Evolutionary conservation across 2,113 vertebrate genomes (phyloP).

Genomic region (Dipodomys ordii): DNA sequence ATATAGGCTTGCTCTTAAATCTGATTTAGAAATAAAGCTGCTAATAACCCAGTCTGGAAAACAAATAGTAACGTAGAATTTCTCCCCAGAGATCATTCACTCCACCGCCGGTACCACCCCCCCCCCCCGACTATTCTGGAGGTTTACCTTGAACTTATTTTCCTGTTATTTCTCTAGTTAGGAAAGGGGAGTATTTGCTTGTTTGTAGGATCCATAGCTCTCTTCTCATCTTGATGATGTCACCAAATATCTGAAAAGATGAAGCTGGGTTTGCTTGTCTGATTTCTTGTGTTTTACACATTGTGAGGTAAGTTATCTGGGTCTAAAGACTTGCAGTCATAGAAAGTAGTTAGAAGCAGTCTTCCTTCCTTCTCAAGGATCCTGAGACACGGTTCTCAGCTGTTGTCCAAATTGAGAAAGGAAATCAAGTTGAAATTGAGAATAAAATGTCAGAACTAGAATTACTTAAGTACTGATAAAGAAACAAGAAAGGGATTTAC

Average conservation of each 20-base stretch:
- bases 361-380: background rate
- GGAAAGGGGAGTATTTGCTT: background rate
- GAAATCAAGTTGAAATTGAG: conserved; percentile 57
- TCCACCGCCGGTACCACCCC: background rate
- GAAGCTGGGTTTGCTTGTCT: background rate
- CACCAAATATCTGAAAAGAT: conserved; percentile 1
- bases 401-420: conserved; percentile 12
- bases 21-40: no score
- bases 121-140: background rate
- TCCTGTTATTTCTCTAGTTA: conserved; percentile 29
- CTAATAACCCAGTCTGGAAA: no score
- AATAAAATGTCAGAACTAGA: conserved; percentile 57
- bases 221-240: conserved; percentile 21
- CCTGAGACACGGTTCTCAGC: background rate
- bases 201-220: conserved; percentile 7
- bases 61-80: no score
- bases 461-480: conserved; percentile 57
- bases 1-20: conserved; percentile 27
- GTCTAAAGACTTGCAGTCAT: conserved; percentile 9
- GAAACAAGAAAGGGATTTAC: conserved; percentile 42
- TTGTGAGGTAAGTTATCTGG: background rate
- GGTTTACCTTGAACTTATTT: background rate
- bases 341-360: background rate
- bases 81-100: background rate
- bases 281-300: background rate